phyloP scores from a whole-genome alignment of 2,797 vertebrate genomes.

The Urophycis tenuis region DNA sequence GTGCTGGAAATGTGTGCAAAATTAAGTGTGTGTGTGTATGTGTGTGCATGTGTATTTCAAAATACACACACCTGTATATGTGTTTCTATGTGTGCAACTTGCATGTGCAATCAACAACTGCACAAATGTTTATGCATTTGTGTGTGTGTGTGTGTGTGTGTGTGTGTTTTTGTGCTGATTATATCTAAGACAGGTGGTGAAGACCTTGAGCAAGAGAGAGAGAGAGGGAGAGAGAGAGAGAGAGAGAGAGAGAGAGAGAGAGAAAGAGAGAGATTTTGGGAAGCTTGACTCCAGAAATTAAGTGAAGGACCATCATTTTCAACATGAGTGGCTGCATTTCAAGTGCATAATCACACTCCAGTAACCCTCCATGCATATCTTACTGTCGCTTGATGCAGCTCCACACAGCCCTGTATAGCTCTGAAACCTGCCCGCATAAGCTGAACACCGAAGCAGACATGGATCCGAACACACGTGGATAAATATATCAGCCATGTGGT shows the following conservation, averaged over 20 bases:
- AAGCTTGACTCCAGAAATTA: conserved; percentile 26
- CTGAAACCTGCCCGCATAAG: neutral
- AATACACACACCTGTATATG: no score
- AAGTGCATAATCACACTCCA: conserved; percentile 25
- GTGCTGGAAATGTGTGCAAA: no score
- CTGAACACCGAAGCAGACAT: neutral
- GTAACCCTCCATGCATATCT: neutral
- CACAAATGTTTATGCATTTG: no score
- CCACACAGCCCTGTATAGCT: neutral
- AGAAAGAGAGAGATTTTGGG: conserved; percentile 2
- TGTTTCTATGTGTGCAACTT: no score
- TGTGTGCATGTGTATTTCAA: neutral
- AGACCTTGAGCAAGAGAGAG: neutral
- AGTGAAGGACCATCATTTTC: conserved; percentile 37
- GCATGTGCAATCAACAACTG: no score
- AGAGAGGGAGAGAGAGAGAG: neutral
- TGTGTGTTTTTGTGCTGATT: conserved; percentile 1
- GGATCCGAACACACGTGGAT: neutral
- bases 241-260: neutral
- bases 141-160: neutral
- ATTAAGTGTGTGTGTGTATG: no score
- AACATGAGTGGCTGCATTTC: conserved; percentile 10
- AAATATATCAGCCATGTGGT: neutral
- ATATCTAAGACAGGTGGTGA: no score
- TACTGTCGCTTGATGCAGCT: neutral